These are phyloP conservation scores for Noctua fimbriata DNA, from an alignment of 2,888 invertebrate species.

Conservation along the genomic window DNA sequence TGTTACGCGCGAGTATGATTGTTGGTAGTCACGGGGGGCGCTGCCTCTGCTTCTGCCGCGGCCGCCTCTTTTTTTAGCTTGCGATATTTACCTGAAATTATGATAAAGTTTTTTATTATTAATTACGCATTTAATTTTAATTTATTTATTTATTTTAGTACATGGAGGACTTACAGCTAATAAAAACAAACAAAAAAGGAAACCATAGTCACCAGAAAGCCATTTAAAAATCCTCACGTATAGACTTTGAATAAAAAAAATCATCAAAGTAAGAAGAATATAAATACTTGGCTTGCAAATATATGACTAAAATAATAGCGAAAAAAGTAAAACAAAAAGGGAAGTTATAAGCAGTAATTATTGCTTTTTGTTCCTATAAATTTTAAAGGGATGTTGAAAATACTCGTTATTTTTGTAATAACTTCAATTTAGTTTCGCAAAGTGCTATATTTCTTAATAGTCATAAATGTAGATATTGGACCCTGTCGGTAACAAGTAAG, in stretches of 20 bases:
- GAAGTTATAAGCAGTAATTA: no score
- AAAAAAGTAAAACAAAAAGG: no score
- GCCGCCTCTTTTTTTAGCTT: slow-evolving; percentile 91
- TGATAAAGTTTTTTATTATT: not conserved
- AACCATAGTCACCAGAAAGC: no score
- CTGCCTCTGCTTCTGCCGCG: slow-evolving; percentile 84
- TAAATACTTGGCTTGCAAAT: no score
- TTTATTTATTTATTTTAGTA: no score
- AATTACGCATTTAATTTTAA: not conserved
- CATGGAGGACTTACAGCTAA: no score
- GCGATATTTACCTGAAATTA: slow-evolving; percentile 91
- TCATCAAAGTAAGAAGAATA: no score
- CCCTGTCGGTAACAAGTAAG: not conserved
- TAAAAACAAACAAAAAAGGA: no score
- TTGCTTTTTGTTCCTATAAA: not conserved
- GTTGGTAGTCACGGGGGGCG: slow-evolving; percentile 85
- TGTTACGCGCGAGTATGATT: slow-evolving; percentile 85
- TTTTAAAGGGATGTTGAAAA: not conserved
- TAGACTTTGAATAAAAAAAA: no score
- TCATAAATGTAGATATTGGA: not conserved
- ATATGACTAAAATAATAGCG: no score
- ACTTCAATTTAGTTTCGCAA: not conserved
- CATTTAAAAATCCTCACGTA: no score
- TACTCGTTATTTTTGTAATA: not conserved
- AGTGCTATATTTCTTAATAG: not conserved